Evolutionary conservation across 2,797 vertebrate species (phyloP).

Genomic region (Gymnothorax javanicus): DNA sequence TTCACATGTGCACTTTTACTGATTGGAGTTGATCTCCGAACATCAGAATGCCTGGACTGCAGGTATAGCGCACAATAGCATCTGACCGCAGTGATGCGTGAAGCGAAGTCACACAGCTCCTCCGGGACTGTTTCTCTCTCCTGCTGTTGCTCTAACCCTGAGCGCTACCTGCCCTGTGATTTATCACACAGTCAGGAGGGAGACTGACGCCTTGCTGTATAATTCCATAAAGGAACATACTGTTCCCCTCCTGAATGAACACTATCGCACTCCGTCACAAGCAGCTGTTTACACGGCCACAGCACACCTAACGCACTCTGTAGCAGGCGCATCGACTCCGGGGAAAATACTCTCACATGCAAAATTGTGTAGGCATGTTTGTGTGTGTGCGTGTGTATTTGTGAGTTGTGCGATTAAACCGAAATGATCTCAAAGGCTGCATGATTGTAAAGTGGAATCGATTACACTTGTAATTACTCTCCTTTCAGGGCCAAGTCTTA

Average conservation of each 20-base stretch:
- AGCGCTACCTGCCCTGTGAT: background rate
- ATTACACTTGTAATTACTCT: background rate
- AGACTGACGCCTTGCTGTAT: background rate
- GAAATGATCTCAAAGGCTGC: background rate
- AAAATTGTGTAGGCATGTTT: too few species aligned
- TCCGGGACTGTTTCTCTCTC: background rate
- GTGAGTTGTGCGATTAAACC: background rate
- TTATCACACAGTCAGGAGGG: slow-evolving; percentile 14
- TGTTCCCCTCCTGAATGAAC: background rate
- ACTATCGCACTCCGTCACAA: background rate
- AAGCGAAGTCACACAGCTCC: background rate
- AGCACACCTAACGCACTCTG: background rate
- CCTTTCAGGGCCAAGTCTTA: background rate
- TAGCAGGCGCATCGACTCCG: background rate
- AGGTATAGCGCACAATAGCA: slow-evolving; percentile 20
- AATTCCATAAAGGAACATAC: slow-evolving; percentile 3
- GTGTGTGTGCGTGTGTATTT: background rate
- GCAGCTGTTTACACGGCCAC: background rate
- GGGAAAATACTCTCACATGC: background rate
- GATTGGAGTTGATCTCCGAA: slow-evolving; percentile 20
- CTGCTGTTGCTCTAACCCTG: background rate
- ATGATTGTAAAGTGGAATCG: background rate
- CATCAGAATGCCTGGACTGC: background rate
- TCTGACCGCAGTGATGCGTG: slow-evolving; percentile 12
- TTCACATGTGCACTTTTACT: slow-evolving; percentile 11